Conservation (phyloP, 2,888 invertebrate genomes). For the Onchidella celtica region DNA sequence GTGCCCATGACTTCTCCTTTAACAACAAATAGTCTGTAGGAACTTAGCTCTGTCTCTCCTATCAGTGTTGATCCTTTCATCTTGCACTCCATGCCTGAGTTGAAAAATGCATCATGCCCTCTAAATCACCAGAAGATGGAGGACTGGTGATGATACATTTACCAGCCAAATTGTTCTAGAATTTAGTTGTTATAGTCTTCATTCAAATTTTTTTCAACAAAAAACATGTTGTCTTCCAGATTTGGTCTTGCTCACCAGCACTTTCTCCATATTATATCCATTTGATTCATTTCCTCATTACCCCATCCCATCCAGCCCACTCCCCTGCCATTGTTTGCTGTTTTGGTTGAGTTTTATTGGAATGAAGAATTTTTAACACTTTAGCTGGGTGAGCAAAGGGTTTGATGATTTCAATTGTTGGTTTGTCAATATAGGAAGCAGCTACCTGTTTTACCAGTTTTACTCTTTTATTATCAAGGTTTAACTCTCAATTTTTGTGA, state of each 20-base stretch:
- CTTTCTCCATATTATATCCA: no score
- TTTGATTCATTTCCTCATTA: neutral
- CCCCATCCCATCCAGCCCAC: neutral
- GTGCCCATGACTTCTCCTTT: neutral
- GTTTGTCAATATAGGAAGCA: neutral
- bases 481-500: neutral
- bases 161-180: no score
- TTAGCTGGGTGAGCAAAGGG: conserved; percentile 38
- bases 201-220: no score
- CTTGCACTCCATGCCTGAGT: no score
- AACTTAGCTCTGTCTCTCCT: neutral
- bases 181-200: no score
- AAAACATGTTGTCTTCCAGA: no score
- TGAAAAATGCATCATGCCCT: neutral
- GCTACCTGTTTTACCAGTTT: conserved; percentile 1
- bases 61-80: no score
- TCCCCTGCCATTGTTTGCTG: conserved; percentile 6
- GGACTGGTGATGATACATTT: no score
- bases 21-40: neutral
- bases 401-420: neutral
- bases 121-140: neutral
- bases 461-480: neutral
- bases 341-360: conserved; percentile 36
- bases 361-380: neutral
- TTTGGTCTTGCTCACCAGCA: no score